Base-by-base conservation (phyloP, 1,140 invertebrate species). In the Augochlora pura region DNA sequence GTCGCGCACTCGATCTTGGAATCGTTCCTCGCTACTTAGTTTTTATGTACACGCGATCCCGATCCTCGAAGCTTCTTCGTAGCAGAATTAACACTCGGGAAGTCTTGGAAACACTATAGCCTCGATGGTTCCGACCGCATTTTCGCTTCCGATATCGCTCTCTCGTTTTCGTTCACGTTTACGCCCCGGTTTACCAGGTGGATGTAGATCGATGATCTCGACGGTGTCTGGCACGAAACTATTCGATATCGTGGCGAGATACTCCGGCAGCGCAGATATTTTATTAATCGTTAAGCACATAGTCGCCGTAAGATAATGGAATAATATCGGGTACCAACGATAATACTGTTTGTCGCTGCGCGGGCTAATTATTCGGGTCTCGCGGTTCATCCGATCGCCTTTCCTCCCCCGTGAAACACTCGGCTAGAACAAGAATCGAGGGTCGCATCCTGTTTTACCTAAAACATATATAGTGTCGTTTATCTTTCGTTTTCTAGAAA, bases 281-380 rank as follows among this genome's bases (percentile, higher is more conserved):
- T 90, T 90, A 90, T 90, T 90, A 90, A 90, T 90, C 89, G 89
- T 90, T 90, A 85, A 90, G 87, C 89, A 90, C 88, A 90, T 90
- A 89, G 84, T 86, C 79, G 84, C 68, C 77, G 83, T 81, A 86
- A 90, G 88, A 90, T 90, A 90, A 90, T 90, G 88, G 74, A 88
- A 90, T 88, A 90, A 90, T 90, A 90, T 90, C 88, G 87, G 84
- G 86, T 83, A 89, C 88, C 85, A 71, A 89, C 84, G 89, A 90
- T 90, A 90, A 90, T 90, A 83, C 82, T 84, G 89, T 89, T 89
- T 87, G 88, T 88, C 84, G 80, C 83, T 74, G 79, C n/a, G 25
- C 42, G 69, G 70, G 82, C 81, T 89, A 89, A 90, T 89, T 89
- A 87, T 90, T 88, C 78, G 81, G 79, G 42, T 46, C 79, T 82